phyloP scores from a whole-genome alignment of 1,140 invertebrate species.

The Brachionus paranguensis region DNA sequence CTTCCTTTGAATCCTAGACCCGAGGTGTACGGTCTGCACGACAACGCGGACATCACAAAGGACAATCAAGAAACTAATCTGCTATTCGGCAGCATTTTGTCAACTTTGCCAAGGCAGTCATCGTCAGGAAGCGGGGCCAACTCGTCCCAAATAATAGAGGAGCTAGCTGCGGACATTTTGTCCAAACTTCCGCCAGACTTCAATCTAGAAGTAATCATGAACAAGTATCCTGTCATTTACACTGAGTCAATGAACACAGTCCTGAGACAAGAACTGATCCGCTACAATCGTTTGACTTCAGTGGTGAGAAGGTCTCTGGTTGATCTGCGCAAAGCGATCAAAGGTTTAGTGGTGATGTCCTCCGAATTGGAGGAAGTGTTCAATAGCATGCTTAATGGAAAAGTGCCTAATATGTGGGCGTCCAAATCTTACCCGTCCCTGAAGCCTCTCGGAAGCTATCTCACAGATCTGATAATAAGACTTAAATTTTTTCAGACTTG shows the following conservation, averaged over 20 bases:
- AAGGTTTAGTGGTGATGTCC: slow-evolving; percentile 75
- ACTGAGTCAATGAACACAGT: slow-evolving; percentile 71
- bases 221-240: slow-evolving; percentile 39
- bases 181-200: slow-evolving; percentile 66
- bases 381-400: slow-evolving; percentile 71
- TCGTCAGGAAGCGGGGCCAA: slow-evolving; percentile 58
- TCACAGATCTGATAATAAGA: slow-evolving; percentile 53
- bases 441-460: slow-evolving; percentile 54
- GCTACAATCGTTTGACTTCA: slow-evolving; percentile 71
- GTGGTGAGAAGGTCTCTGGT: slow-evolving; percentile 67
- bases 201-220: slow-evolving; percentile 61
- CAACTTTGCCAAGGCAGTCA: slow-evolving; percentile 68
- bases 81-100: slow-evolving; percentile 69
- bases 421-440: slow-evolving; percentile 56
- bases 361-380: slow-evolving; percentile 78
- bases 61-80: slow-evolving; percentile 78
- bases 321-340: slow-evolving; percentile 74
- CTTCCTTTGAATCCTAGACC: slow-evolving; percentile 74
- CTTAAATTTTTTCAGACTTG: slow-evolving; percentile 42
- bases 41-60: slow-evolving; percentile 88
- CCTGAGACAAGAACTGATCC: slow-evolving; percentile 81
- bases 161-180: slow-evolving; percentile 64
- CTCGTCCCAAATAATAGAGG: slow-evolving; percentile 63
- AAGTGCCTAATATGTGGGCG: slow-evolving; percentile 64
- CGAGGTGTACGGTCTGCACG: slow-evolving; percentile 82